Conservation (phyloP, 2,888 invertebrate species). For the Alsophila aescularia region DNA sequence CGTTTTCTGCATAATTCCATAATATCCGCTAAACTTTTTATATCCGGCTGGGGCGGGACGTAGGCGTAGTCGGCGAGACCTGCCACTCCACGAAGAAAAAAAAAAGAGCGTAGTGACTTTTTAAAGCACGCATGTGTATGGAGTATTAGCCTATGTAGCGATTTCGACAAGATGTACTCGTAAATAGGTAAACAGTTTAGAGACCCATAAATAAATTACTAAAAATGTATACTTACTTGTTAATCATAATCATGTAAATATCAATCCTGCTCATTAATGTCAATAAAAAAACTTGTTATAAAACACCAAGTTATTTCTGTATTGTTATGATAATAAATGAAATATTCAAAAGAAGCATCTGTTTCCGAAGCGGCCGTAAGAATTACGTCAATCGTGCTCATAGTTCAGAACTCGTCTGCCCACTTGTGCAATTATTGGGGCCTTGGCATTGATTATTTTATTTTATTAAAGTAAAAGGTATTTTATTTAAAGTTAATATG, state of each 20-base stretch:
- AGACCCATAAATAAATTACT: too few species aligned
- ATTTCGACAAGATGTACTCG: not conserved
- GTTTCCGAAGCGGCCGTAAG: not conserved
- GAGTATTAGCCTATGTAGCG: too few species aligned
- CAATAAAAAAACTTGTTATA: not conserved
- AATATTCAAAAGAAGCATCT: not conserved
- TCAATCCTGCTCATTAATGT: not conserved
- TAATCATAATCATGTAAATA: too few species aligned
- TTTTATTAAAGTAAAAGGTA: not conserved
- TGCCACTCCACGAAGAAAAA: slow-evolving; percentile 40
- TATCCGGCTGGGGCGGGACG: slow-evolving; percentile 32
- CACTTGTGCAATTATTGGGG: slow-evolving; percentile 43
- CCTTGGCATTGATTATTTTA: slow-evolving; percentile 17
- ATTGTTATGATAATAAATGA: not conserved
- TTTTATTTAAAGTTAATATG: too few species aligned
- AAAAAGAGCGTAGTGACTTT: slow-evolving; percentile 21
- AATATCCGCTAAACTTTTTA: slow-evolving; percentile 51
- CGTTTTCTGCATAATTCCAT: slow-evolving; percentile 49
- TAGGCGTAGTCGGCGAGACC: slow-evolving; percentile 28
- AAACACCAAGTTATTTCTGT: not conserved
- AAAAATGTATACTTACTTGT: too few species aligned
- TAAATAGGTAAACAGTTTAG: not conserved
- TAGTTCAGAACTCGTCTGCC: slow-evolving; percentile 31
- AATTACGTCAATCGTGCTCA: slow-evolving; percentile 32
- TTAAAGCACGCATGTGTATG: not conserved